These are phyloP conservation scores for Crotalus helleri DNA, from an alignment of 2,113 vertebrate genomes.

Conservation along the genomic window DNA sequence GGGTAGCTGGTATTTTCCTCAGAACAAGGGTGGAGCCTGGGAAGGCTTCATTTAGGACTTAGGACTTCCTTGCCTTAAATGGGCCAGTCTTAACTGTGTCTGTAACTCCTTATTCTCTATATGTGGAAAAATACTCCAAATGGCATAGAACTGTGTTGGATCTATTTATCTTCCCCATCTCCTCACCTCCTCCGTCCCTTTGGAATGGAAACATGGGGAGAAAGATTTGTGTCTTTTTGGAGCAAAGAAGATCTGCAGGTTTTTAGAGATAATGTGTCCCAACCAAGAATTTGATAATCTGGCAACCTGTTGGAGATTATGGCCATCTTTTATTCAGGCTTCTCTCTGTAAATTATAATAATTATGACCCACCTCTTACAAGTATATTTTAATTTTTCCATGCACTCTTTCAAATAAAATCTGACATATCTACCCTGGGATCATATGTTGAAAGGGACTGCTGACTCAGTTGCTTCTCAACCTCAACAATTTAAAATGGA, in stretches of 20 bases:
- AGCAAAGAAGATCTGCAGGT: not conserved
- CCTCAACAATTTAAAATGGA: not conserved
- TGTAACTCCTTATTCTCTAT: not conserved
- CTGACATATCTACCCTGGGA: not conserved
- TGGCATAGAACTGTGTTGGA: not conserved
- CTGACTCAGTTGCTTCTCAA: not conserved
- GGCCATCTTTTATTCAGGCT: not conserved
- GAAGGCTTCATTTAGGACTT: not conserved
- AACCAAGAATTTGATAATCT: not conserved
- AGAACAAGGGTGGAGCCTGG: not conserved
- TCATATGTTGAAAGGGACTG: not conserved
- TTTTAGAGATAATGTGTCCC: not conserved
- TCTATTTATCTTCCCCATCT: not conserved
- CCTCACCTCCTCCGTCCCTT: not conserved
- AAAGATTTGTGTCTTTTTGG: too few relatives aligned
- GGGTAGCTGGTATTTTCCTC: conserved; percentile 9
- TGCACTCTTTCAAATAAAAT: not conserved
- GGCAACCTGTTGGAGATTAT: not conserved
- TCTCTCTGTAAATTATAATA: not conserved
- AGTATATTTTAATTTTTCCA: not conserved
- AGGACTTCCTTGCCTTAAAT: not conserved
- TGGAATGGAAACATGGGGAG: not conserved
- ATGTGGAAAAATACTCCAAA: not conserved
- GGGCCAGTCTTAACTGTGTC: not conserved
- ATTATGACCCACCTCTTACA: not conserved